phyloP scores from a whole-genome alignment of 2,888 invertebrate species.

The Tenthredo distinguenda region DNA sequence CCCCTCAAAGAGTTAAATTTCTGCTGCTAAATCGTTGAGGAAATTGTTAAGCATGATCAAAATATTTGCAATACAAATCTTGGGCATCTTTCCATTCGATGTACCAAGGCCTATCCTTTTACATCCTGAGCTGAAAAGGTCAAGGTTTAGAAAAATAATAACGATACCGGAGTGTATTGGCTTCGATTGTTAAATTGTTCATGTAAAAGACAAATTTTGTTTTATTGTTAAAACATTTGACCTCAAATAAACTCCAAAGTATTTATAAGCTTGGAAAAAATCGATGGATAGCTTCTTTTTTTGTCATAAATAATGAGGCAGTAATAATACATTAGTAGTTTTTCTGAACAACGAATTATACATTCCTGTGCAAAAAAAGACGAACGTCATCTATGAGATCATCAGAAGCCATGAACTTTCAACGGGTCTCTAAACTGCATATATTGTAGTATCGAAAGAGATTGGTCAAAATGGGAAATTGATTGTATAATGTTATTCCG shows the following conservation, averaged over 20 bases:
- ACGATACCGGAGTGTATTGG: too few species aligned
- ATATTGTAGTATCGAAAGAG: background rate
- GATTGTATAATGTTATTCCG: background rate
- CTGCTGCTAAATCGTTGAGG: background rate
- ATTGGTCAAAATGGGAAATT: background rate
- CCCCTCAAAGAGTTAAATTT: background rate
- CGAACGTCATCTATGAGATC: background rate
- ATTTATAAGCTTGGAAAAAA: background rate
- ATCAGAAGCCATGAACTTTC: conserved; percentile 2
- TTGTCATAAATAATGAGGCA: background rate
- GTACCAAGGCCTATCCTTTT: background rate
- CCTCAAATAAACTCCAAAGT: background rate
- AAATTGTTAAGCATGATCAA: background rate
- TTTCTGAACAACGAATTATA: background rate
- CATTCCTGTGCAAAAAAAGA: background rate
- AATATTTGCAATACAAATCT: background rate
- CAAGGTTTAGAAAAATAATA: background rate
- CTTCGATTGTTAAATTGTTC: too few species aligned
- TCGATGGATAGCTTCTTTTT: background rate
- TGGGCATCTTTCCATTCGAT: background rate
- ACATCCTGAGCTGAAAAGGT: background rate
- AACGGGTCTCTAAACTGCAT: background rate
- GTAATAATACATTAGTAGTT: background rate
- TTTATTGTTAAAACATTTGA: too few species aligned
- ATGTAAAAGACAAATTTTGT: too few species aligned